Conservation (phyloP, 2,888 invertebrate genomes). For the Tachina fera region DNA sequence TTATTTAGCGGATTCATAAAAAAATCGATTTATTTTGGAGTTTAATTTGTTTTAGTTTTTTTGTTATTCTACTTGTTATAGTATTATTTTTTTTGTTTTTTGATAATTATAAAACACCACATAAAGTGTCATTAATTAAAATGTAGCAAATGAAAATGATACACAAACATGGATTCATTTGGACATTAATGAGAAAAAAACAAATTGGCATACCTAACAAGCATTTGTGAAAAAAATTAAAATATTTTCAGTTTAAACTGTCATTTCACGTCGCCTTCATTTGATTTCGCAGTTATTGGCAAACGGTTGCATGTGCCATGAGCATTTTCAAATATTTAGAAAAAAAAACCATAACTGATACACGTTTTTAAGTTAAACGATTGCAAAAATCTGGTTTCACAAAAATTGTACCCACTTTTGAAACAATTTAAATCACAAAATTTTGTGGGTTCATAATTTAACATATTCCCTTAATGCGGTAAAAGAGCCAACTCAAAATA, state of each 20-base stretch:
- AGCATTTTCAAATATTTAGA: too few relatives aligned
- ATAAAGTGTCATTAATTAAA: slow-evolving; percentile 44
- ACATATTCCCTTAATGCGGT: too few relatives aligned
- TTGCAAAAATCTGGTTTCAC: too few relatives aligned
- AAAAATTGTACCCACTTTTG: too few relatives aligned
- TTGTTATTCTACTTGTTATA: background rate
- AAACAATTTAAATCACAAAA: too few relatives aligned
- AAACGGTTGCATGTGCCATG: too few relatives aligned
- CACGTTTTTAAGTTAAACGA: too few relatives aligned
- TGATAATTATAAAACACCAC: slow-evolving; percentile 21
- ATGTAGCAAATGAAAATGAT: slow-evolving; percentile 3
- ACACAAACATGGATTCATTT: background rate
- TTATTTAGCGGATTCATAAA: slow-evolving; percentile 5
- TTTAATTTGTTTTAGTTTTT: background rate
- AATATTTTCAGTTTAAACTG: slow-evolving; percentile 11
- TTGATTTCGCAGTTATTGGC: too few relatives aligned
- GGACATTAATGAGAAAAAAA: slow-evolving; percentile 16
- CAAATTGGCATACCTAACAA: background rate
- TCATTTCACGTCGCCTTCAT: too few relatives aligned
- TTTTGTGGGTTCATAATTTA: too few relatives aligned
- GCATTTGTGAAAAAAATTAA: slow-evolving; percentile 10
- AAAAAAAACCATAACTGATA: too few relatives aligned
- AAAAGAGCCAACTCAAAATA: too few relatives aligned
- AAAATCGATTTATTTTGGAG: slow-evolving; percentile 11
- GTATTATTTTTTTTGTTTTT: slow-evolving; percentile 1